Evolutionary conservation across 2,888 invertebrate species (phyloP).

Genomic region (Palloptera scutellata): DNA sequence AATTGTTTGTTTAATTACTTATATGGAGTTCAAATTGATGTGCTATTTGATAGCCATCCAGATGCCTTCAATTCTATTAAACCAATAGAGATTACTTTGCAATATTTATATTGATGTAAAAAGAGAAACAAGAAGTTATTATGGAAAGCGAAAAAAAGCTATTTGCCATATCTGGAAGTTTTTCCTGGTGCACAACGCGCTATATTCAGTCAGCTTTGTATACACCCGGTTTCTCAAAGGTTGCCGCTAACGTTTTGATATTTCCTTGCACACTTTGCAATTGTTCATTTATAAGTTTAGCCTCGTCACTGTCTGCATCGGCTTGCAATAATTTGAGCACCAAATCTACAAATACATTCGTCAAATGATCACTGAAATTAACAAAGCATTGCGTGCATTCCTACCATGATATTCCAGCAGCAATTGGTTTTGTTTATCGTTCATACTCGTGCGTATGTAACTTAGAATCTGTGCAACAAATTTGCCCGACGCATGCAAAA

Average conservation of each 20-base stretch:
- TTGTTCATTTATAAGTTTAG: slow-evolving; percentile 65
- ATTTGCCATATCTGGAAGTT: too few species aligned
- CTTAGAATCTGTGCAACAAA: slow-evolving; percentile 84
- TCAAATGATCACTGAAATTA: not conserved
- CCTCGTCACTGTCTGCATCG: slow-evolving; percentile 65
- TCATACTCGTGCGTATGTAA: slow-evolving; percentile 76
- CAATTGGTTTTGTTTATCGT: slow-evolving; percentile 70
- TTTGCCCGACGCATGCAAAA: slow-evolving; percentile 92
- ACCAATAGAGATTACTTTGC: not conserved
- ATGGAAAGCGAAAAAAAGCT: slow-evolving; percentile 12
- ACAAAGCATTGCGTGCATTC: slow-evolving; percentile 30
- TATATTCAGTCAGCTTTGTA: slow-evolving; percentile 54
- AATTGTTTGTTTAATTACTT: not conserved
- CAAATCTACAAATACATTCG: slow-evolving; percentile 66
- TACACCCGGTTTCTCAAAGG: slow-evolving; percentile 54
- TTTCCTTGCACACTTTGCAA: slow-evolving; percentile 48
- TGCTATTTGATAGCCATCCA: too few species aligned
- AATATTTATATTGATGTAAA: slow-evolving; percentile 9
- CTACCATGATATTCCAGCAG: slow-evolving; percentile 82
- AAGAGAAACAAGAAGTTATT: slow-evolving; percentile 11
- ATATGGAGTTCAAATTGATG: too few species aligned
- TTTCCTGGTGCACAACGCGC: slow-evolving; percentile 6
- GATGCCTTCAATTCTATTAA: too few species aligned
- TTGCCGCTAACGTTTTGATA: slow-evolving; percentile 52
- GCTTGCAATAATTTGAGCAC: slow-evolving; percentile 71